Percentiles rank a stretch among this genome's conserved stretches.
These are phyloP conservation scores for Hydrotaea cyrtoneurina DNA, from an alignment of 2,888 invertebrate species.

Conservation along the genomic window DNA sequence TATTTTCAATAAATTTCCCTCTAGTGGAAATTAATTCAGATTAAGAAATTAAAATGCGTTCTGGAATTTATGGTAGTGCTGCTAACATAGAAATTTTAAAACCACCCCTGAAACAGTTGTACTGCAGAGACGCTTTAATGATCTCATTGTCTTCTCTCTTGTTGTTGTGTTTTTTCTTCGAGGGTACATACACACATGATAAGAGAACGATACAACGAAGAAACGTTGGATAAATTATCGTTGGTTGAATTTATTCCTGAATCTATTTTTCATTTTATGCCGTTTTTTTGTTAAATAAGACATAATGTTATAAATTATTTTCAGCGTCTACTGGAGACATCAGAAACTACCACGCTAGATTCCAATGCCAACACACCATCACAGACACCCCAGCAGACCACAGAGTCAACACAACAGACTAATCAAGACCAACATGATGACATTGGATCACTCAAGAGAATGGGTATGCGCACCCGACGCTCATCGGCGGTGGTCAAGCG, in stretches of 20 bases:
- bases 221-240: too few species aligned
- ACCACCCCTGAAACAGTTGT: constrained; percentile 23
- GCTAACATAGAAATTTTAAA: neutral
- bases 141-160: constrained; percentile 38
- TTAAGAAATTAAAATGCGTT: constrained; percentile 7
- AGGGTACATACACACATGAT: neutral
- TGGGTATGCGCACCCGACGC: constrained; percentile 72
- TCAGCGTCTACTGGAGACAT: constrained; percentile 65
- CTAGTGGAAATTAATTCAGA: neutral
- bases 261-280: neutral
- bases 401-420: constrained; percentile 40
- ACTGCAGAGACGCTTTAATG: neutral
- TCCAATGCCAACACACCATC: constrained; percentile 51
- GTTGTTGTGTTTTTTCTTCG: constrained; percentile 1
- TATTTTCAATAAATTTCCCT: neutral
- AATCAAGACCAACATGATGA: constrained; percentile 71
- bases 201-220: constrained; percentile 27
- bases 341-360: constrained; percentile 48
- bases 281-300: neutral
- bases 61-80: constrained; percentile 1
- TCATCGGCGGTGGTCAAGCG: constrained; percentile 75
- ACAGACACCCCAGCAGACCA: constrained; percentile 57
- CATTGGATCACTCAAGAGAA: constrained; percentile 70
- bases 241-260: neutral
- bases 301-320: neutral